Percentiles rank a stretch among this genome's conserved stretches.
These are phyloP conservation scores for Phasia obesa DNA, from an alignment of 2,888 invertebrate species.

Conservation along the genomic window DNA sequence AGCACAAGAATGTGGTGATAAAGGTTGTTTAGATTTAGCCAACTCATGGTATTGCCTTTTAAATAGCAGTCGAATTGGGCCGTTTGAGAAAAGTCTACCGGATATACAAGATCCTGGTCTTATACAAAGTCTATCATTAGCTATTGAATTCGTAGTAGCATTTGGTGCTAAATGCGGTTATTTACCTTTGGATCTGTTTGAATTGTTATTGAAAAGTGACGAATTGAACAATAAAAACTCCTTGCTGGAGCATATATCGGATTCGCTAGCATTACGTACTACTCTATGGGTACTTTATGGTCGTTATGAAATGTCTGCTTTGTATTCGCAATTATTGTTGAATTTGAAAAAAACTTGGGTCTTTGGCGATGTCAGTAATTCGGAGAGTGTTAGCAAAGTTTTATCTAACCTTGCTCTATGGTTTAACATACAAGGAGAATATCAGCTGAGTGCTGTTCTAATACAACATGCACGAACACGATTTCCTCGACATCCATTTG, in stretches of 20 bases:
- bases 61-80: constrained; percentile 83
- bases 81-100: constrained; percentile 87
- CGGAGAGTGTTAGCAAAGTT: constrained; percentile 88
- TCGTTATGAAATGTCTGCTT: constrained; percentile 91
- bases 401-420: constrained; percentile 86
- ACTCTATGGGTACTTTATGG: constrained; percentile 95
- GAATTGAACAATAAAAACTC: constrained; percentile 93
- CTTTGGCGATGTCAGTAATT: constrained; percentile 84
- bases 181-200: constrained; percentile 82
- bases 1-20: constrained; percentile 94
- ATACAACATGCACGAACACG: constrained; percentile 85
- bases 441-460: constrained; percentile 84
- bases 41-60: constrained; percentile 90
- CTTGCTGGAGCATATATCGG: constrained; percentile 90
- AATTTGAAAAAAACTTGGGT: constrained; percentile 87
- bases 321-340: constrained; percentile 90
- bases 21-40: constrained; percentile 92
- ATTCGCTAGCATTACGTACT: constrained; percentile 91
- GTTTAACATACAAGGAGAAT: constrained; percentile 83
- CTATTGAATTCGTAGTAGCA: constrained; percentile 90
- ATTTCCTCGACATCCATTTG: constrained; percentile 86
- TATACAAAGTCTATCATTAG: constrained; percentile 88
- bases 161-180: constrained; percentile 85
- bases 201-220: constrained; percentile 92
- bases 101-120: constrained; percentile 87